A percentile compares a stretch with the other conserved stretches of the same genome.
Conservation (phyloP, 2,888 invertebrate genomes). For the Copidosoma aretas region DNA sequence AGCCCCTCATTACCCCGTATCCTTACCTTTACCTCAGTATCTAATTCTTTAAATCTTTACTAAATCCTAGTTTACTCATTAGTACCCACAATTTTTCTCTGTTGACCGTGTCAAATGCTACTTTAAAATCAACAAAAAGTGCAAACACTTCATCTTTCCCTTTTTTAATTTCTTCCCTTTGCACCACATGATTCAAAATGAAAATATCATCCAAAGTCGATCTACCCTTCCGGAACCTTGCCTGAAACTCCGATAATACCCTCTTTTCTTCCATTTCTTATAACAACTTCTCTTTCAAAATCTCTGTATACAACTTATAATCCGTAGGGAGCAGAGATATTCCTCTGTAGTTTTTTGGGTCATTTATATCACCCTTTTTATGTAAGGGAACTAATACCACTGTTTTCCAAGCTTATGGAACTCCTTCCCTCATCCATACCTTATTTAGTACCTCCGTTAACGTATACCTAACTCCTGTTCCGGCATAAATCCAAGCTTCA, state of each 20-base stretch:
- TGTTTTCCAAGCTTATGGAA: constrained; percentile 38
- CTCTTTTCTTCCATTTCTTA: constrained; percentile 30
- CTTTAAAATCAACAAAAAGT: constrained; percentile 39
- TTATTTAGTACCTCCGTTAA: constrained; percentile 1
- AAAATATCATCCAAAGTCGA: constrained; percentile 37
- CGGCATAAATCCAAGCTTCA: constrained; percentile 38
- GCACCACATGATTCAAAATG: constrained; percentile 29
- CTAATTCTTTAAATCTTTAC: no score
- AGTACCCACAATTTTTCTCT: constrained; percentile 36
- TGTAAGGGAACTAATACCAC: constrained; percentile 35
- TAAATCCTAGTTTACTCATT: constrained; percentile 29
- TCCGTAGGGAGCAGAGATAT: constrained; percentile 38
- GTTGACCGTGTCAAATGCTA: constrained; percentile 41
- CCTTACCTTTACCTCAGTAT: no score
- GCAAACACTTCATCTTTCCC: constrained; percentile 18
- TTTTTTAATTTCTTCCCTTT: constrained; percentile 15
- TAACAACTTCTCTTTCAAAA: constrained; percentile 36
- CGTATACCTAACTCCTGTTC: constrained; percentile 2
- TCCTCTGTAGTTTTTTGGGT: constrained; percentile 40
- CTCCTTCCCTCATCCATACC: constrained; percentile 31
- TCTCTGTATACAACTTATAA: constrained; percentile 41
- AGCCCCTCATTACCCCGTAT: no score
- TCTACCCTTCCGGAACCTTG: constrained; percentile 38
- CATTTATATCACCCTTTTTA: constrained; percentile 38
- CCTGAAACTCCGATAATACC: constrained; percentile 34